A percentile compares a stretch with the other conserved stretches of the same genome.
Conservation (phyloP, 2,797 vertebrate species). For the Poeciliopsis presidionis region DNA sequence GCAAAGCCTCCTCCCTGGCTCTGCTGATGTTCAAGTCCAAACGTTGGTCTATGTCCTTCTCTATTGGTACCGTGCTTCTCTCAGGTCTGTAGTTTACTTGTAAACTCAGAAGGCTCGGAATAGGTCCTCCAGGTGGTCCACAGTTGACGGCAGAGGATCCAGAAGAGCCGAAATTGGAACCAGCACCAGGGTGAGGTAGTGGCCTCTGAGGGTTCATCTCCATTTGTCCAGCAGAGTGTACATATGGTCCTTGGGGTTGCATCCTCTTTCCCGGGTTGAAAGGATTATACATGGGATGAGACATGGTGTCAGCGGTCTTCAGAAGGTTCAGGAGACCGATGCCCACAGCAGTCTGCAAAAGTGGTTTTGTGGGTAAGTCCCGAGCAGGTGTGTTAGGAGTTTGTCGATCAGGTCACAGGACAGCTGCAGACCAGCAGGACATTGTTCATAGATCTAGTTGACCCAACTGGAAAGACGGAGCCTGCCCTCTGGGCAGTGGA, state of each 20-base stretch:
- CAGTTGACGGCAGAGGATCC: constrained; percentile 19
- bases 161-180: constrained; percentile 59
- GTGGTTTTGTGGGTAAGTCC: constrained; percentile 16
- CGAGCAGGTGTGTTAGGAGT: constrained; percentile 13
- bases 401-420: constrained; percentile 24
- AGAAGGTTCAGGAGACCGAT: constrained; percentile 78
- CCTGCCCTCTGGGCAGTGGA: constrained; percentile 81
- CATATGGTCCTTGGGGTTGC: constrained; percentile 49
- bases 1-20: constrained; percentile 71
- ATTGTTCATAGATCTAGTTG: constrained; percentile 79
- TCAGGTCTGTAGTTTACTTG: constrained; percentile 67
- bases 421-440: constrained; percentile 60
- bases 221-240: constrained; percentile 11
- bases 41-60: constrained; percentile 61
- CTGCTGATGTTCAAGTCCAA: constrained; percentile 74
- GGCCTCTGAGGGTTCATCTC: constrained; percentile 33
- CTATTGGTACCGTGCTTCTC: constrained; percentile 57
- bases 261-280: constrained; percentile 73
- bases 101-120: constrained; percentile 43
- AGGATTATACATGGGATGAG: constrained; percentile 81
- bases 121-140: constrained; percentile 31
- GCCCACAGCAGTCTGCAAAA: constrained; percentile 60
- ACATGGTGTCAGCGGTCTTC: constrained; percentile 83
- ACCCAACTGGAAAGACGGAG: constrained; percentile 84
- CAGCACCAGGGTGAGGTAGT: constrained; percentile 34